A percentile compares a stretch with the other conserved stretches of the same genome.
These are phyloP conservation scores for Pectinophora gossypiella DNA, from an alignment of 1,140 invertebrate genomes.

Conservation along the genomic window DNA sequence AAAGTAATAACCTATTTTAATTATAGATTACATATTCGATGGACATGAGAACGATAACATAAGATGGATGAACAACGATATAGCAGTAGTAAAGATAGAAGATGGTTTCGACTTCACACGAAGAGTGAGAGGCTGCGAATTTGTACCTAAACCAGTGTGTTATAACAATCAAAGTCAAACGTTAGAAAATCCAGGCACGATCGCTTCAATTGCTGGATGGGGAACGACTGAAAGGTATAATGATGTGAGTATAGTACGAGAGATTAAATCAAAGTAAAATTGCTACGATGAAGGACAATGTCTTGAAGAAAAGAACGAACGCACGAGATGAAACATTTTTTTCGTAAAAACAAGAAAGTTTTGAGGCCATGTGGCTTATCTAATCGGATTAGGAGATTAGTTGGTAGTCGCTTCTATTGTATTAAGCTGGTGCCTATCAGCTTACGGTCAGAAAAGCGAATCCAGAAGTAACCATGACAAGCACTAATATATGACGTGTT, in stretches of 20 bases:
- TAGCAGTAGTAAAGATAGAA: slow-evolving; percentile 57
- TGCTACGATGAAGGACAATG: no score
- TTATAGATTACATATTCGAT: slow-evolving; percentile 57
- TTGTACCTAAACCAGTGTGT: slow-evolving; percentile 47
- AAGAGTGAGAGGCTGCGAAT: slow-evolving; percentile 50
- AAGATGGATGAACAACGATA: slow-evolving; percentile 65
- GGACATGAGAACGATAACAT: slow-evolving; percentile 64
- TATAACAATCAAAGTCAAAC: slow-evolving; percentile 56
- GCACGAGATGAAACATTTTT: no score
- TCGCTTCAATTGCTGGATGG: slow-evolving; percentile 49
- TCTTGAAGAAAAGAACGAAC: no score
- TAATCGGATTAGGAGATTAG: no score
- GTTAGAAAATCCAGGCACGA: slow-evolving; percentile 46
- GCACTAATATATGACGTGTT: no score
- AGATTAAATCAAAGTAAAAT: no score
- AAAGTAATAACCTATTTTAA: background rate
- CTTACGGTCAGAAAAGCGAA: no score
- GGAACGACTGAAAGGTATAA: slow-evolving; percentile 50
- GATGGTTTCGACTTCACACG: slow-evolving; percentile 56
- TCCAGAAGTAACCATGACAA: no score
- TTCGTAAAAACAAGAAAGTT: no score
- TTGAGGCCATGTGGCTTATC: no score
- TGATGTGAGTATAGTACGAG: slow-evolving; percentile 41
- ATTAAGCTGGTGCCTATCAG: no score
- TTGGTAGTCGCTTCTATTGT: no score